phyloP scores from a whole-genome alignment of 2,888 invertebrate genomes.

The Plagodis pulveraria region DNA sequence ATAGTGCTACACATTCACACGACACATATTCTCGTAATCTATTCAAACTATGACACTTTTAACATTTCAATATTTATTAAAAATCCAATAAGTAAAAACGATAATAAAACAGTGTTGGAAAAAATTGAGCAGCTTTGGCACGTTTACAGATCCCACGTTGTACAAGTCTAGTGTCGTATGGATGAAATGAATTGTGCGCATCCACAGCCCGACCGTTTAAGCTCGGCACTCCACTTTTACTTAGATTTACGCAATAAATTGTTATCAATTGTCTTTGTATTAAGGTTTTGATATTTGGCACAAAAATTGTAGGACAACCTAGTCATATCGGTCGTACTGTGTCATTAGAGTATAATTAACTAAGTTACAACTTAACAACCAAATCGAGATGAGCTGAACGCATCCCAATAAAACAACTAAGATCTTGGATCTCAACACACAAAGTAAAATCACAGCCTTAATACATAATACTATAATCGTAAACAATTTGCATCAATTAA shows the following conservation, averaged over 20 bases:
- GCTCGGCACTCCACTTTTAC: neutral
- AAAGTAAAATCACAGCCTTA: constrained; percentile 81
- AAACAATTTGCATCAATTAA: constrained; percentile 38
- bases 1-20: constrained; percentile 43
- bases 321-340: constrained; percentile 13
- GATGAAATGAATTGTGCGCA: constrained; percentile 36
- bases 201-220: constrained; percentile 4
- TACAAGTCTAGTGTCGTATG: constrained; percentile 40
- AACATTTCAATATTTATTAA: constrained; percentile 47
- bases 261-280: no score
- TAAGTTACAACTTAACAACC: constrained; percentile 23
- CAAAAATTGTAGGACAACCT: neutral
- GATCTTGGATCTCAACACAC: constrained; percentile 69
- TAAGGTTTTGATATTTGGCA: no score
- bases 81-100: constrained; percentile 50
- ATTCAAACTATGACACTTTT: constrained; percentile 46
- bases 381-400: constrained; percentile 46
- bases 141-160: constrained; percentile 54
- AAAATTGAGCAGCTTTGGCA: constrained; percentile 79
- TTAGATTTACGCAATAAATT: no score
- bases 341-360: constrained; percentile 15
- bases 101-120: constrained; percentile 53
- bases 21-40: constrained; percentile 42
- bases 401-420: constrained; percentile 45
- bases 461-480: constrained; percentile 61